Evolutionary conservation across 2,797 vertebrate genomes (phyloP).

Genomic region (Coregonus sp.): DNA sequence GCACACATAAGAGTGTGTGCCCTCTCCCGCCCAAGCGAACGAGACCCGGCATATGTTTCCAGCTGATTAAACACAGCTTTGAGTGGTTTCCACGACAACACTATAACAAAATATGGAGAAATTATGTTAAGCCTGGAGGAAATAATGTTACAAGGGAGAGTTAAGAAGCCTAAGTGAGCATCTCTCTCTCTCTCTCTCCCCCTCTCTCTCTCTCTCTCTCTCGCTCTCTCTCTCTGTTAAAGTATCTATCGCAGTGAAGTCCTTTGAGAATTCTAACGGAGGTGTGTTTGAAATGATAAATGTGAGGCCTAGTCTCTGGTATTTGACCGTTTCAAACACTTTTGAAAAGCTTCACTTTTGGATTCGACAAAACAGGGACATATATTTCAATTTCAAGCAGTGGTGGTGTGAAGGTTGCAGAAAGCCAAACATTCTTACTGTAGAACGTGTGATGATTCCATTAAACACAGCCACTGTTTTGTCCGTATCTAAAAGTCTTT

Average conservation of each 20-base stretch:
- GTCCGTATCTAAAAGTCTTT: not conserved
- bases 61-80: conserved; percentile 36
- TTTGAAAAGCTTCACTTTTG: not conserved
- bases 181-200: not conserved
- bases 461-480: not conserved
- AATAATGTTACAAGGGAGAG: conserved; percentile 1
- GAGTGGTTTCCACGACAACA: conserved; percentile 30
- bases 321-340: not conserved
- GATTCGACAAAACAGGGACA: too few relatives aligned
- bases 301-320: not conserved
- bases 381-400: too few relatives aligned
- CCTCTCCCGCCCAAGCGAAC: conserved; percentile 25
- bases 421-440: not conserved
- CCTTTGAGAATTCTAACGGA: too few relatives aligned
- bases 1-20: conserved; percentile 25
- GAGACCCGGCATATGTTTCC: conserved; percentile 16
- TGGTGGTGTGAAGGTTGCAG: not conserved
- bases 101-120: conserved; percentile 23
- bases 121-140: conserved; percentile 18
- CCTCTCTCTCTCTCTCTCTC: not conserved
- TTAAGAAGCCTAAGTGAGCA: conserved; percentile 15
- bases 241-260: not conserved
- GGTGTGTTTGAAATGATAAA: too few relatives aligned
- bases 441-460: not conserved
- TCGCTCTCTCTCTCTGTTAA: not conserved